Conservation (phyloP, 2,888 invertebrate species). For the Rugalucina vietnamica region DNA sequence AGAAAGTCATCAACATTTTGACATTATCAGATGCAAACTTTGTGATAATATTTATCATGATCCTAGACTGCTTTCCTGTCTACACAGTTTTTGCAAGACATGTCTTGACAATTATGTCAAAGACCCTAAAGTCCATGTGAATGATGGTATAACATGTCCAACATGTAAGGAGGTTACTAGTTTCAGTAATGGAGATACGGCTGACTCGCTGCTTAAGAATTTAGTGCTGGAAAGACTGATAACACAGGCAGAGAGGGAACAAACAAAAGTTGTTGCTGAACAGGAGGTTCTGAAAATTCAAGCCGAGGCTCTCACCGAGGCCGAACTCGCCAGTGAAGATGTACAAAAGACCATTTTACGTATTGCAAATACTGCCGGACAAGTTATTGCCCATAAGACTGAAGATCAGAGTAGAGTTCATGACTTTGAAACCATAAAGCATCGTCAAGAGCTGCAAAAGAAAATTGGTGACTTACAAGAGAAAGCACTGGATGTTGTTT, state of each 20-base stretch:
- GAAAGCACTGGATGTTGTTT: slow-evolving; percentile 59
- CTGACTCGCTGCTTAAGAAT: slow-evolving; percentile 44
- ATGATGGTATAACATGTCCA: slow-evolving; percentile 47
- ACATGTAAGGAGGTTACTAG: slow-evolving; percentile 52
- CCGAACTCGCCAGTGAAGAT: slow-evolving; percentile 45
- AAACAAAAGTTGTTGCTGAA: slow-evolving; percentile 50
- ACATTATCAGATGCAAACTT: slow-evolving; percentile 65
- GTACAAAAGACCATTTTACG: slow-evolving; percentile 47
- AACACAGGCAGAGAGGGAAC: slow-evolving; percentile 50
- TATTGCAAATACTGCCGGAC: slow-evolving; percentile 60
- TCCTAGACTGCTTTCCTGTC: slow-evolving; percentile 75
- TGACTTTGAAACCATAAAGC: slow-evolving; percentile 56
- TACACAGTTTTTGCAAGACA: slow-evolving; percentile 76
- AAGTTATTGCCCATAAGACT: slow-evolving; percentile 52
- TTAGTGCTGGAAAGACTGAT: slow-evolving; percentile 49
- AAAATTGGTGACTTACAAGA: slow-evolving; percentile 58
- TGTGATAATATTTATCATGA: slow-evolving; percentile 73
- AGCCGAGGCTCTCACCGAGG: slow-evolving; percentile 45
- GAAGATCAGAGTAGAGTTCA: slow-evolving; percentile 36
- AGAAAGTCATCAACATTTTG: slow-evolving; percentile 51
- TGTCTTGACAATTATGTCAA: slow-evolving; percentile 69
- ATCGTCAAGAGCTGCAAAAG: slow-evolving; percentile 61
- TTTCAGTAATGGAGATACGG: slow-evolving; percentile 37
- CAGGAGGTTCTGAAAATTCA: slow-evolving; percentile 53
- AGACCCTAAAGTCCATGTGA: neutral